phyloP scores from a whole-genome alignment of 2,113 vertebrate genomes.

The Myxocyprinus asiaticus region DNA sequence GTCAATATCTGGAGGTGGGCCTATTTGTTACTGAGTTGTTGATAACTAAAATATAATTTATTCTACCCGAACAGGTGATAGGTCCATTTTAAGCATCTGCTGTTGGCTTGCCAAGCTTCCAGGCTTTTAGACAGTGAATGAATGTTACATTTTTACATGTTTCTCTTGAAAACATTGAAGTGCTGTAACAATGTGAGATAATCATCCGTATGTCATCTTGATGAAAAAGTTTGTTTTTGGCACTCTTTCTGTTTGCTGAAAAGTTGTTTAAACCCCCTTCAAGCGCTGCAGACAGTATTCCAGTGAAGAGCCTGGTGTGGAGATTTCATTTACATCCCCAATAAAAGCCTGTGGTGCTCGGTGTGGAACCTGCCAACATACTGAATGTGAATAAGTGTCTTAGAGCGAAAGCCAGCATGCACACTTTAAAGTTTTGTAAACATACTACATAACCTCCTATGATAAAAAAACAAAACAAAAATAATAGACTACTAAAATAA shows the following conservation, averaged over 20 bases:
- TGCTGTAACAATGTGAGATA: neutral
- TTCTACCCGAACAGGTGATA: neutral
- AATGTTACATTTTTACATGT: neutral
- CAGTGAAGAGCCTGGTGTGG: slow-evolving; percentile 36
- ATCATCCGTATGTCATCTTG: neutral
- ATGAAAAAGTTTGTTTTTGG: slow-evolving; percentile 13
- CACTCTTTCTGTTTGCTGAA: slow-evolving; percentile 12
- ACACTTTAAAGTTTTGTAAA: neutral
- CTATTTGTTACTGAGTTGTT: slow-evolving; percentile 21
- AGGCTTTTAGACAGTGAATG: neutral
- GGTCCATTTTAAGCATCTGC: neutral
- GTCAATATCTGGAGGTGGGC: slow-evolving; percentile 32
- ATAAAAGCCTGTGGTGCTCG: slow-evolving; percentile 45
- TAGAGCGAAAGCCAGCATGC: slow-evolving; percentile 11
- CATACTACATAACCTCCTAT: no score
- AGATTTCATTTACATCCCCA: slow-evolving; percentile 45
- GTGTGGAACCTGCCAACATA: slow-evolving; percentile 40
- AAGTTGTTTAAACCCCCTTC: slow-evolving; percentile 23
- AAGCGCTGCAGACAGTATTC: slow-evolving; percentile 17
- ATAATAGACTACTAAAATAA: no score
- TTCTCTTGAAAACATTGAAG: neutral
- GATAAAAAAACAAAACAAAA: no score
- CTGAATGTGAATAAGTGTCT: slow-evolving; percentile 34
- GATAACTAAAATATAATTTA: slow-evolving; percentile 39
- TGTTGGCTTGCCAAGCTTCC: no score